A percentile compares a stretch with the other conserved stretches of the same genome.
phyloP scores from a whole-genome alignment of 2,888 invertebrate species.

The Lamproptera curius region DNA sequence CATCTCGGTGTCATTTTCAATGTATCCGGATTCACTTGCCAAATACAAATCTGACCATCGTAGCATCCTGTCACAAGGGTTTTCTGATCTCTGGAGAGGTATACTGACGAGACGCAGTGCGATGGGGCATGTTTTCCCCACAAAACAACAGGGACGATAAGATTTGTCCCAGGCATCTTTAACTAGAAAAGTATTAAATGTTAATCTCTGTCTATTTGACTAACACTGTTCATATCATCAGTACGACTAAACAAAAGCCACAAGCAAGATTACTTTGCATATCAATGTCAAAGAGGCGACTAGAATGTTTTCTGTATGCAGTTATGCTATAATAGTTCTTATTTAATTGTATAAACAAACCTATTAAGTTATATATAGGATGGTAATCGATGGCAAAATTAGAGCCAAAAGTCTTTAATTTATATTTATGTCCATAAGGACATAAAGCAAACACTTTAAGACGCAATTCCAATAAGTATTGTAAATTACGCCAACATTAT shows the following conservation, averaged over 20 bases:
- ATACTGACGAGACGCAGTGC: constrained; percentile 96
- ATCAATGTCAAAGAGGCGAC: constrained; percentile 36
- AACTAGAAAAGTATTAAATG: too few relatives aligned
- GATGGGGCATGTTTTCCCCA: constrained; percentile 99
- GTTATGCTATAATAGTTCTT: too few relatives aligned
- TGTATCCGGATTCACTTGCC: constrained; percentile 88
- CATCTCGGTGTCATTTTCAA: constrained; percentile 95
- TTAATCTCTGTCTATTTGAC: not conserved
- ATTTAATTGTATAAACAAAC: too few relatives aligned
- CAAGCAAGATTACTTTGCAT: constrained; percentile 46
- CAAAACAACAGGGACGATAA: constrained; percentile 97
- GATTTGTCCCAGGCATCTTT: constrained; percentile 88
- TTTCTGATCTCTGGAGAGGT: constrained; percentile 93
- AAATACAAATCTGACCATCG: constrained; percentile 98
- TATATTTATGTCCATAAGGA: too few relatives aligned
- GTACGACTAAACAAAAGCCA: not conserved
- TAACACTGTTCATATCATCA: not conserved
- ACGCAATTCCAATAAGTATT: not conserved
- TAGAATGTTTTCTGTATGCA: constrained; percentile 23
- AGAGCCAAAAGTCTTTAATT: too few relatives aligned
- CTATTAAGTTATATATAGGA: too few relatives aligned
- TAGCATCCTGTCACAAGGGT: constrained; percentile 97
- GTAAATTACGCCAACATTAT: constrained; percentile 13
- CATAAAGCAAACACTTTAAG: too few relatives aligned
- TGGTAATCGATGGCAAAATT: too few relatives aligned